Base-by-base conservation (phyloP, 2,888 invertebrate species). In the Odontocolon sp. region DNA sequence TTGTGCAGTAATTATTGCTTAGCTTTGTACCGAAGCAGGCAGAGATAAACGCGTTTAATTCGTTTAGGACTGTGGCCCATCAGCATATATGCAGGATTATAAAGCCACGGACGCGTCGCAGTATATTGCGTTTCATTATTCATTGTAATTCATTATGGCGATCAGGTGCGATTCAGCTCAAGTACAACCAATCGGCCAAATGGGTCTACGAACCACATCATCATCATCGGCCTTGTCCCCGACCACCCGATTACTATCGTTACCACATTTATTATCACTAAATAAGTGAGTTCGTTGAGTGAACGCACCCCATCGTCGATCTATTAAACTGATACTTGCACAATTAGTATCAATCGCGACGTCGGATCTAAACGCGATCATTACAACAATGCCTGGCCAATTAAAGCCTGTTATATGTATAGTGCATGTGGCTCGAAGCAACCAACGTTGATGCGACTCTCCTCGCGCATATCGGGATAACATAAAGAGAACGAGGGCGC, bases 311-410 rank as follows among this genome's bases (percentile, higher is more conserved):
- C 9, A 59, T 45, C 54, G 14, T 61, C 45, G 66, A 71, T 76
- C 61, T 54, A 61, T 76, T 61, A 67, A 71, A 67, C 70, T 47
- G 76, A 71, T 76, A 76, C 18, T 42, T 47, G 61, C 11, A 61
- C 66, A 70, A 71, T 76, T 76, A 61, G 66, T 70, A 67, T 71
- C 76, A 61, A 76, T 76, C 70, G 76, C 61, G 47, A 69, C 21
- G 52, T 71, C 59, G 54, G 67, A 71, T 76, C 70, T 76, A 54
- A 76, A 76, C 61, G 70, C 61, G 38, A 71, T 66, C 61, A 61
- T 70, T 76, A 47, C 47, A 67, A 71, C 76, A 67, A 67, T 76
- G 70, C 14, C 45, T 16, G 11, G 45, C 38, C 70, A 66, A 76
- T 76, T 76, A 66, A 61, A 47, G 26, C 52, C n/a, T 1, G 31